Conservation (phyloP, 2,113 vertebrate species). For the Catharus bicknelli region DNA sequence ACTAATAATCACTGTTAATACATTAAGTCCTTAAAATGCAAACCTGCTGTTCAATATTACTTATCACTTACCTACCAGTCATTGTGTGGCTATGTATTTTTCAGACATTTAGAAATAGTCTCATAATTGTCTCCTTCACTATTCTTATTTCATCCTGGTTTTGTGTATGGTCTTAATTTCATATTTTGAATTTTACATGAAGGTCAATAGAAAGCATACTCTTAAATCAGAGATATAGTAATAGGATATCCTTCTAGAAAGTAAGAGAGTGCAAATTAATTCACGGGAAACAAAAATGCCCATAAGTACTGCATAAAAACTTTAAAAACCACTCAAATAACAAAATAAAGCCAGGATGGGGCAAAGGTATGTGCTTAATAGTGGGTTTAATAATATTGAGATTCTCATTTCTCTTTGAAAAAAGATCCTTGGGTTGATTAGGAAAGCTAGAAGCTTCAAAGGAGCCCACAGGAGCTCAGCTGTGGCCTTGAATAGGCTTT, state of each 20-base stretch:
- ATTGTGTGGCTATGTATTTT: not conserved
- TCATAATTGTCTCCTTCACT: not conserved
- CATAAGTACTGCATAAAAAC: not conserved
- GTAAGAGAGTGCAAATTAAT: not conserved
- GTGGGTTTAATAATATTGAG: not conserved
- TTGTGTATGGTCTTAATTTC: not conserved
- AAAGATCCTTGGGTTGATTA: conserved; percentile 3
- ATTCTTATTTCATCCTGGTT: not conserved
- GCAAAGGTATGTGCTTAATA: not conserved
- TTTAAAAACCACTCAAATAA: not conserved
- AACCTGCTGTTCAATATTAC: not conserved
- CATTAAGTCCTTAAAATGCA: not conserved
- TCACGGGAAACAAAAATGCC: not conserved
- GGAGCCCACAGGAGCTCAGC: not conserved
- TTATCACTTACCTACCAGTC: not conserved
- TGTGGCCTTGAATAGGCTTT: conserved; percentile 25
- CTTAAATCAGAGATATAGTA: not conserved
- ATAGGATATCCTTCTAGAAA: not conserved
- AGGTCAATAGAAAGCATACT: not conserved
- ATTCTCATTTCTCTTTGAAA: not conserved
- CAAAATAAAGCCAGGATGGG: not conserved
- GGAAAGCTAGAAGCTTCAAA: conserved; percentile 33
- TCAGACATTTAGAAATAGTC: not conserved
- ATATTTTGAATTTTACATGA: not conserved
- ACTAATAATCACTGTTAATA: not conserved